Evolutionary conservation across 1,140 invertebrate species (phyloP).

Genomic region (Helicoverpa armigera): DNA sequence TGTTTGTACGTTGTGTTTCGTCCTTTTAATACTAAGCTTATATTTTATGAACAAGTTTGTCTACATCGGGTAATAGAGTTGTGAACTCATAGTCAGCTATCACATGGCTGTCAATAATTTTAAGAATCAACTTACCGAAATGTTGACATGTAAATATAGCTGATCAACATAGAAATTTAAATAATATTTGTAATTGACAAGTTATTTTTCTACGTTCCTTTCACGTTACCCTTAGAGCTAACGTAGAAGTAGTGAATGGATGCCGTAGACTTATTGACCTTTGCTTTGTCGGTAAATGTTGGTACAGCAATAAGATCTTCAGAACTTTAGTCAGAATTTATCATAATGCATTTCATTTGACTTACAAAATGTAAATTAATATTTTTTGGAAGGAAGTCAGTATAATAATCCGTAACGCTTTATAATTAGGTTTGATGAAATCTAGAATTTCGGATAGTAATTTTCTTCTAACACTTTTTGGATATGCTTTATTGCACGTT

Average conservation of each 20-base stretch:
- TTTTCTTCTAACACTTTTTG: conserved; percentile 76
- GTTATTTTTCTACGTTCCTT: conserved; percentile 85
- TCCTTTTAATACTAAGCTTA: conserved; percentile 9
- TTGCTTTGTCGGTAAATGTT: conserved; percentile 69
- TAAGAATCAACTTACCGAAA: conserved; percentile 84
- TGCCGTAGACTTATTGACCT: conserved; percentile 63
- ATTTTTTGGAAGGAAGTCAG: conserved; percentile 62
- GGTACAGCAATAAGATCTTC: conserved; percentile 73
- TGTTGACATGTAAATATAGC: conserved; percentile 86
- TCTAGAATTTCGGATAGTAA: conserved; percentile 82
- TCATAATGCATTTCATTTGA: conserved; percentile 50
- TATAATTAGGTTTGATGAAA: conserved; percentile 85
- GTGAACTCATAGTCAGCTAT: conserved; percentile 85
- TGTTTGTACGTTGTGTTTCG: conserved; percentile 38
- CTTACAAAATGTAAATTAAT: conserved; percentile 42
- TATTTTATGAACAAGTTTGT: conserved; percentile 68
- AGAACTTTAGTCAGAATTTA: conserved; percentile 44
- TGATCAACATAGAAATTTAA: conserved; percentile 84
- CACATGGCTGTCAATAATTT: conserved; percentile 86
- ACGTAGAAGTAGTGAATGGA: conserved; percentile 71
- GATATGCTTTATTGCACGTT: conserved; percentile 75
- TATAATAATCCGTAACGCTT: conserved; percentile 83
- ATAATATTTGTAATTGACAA: conserved; percentile 83
- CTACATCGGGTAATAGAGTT: conserved; percentile 78
- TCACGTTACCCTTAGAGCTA: conserved; percentile 81